Evolutionary conservation across 2,888 invertebrate genomes (phyloP).

Genomic region (Pecten maximus): DNA sequence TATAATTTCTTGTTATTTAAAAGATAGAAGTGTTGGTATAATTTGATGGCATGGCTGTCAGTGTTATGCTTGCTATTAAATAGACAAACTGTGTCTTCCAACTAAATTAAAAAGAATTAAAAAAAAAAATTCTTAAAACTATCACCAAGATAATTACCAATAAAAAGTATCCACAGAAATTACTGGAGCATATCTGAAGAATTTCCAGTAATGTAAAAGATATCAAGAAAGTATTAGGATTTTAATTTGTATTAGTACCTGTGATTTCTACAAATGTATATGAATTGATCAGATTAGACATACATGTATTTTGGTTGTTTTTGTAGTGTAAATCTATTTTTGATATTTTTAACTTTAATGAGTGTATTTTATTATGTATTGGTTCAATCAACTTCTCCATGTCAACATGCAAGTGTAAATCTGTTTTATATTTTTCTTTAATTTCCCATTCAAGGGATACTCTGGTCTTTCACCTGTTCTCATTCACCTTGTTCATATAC

Average conservation of each 20-base stretch:
- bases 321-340: not conserved
- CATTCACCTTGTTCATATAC: slow-evolving; percentile 8
- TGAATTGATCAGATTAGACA: not conserved
- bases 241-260: not conserved
- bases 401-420: slow-evolving; percentile 3
- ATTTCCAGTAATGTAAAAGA: too few species aligned
- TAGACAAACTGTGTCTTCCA: not conserved
- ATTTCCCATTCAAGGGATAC: not conserved
- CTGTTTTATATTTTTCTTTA: not conserved
- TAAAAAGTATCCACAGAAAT: too few species aligned
- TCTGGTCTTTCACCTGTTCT: slow-evolving; percentile 23
- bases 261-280: not conserved
- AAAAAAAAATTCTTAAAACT: not conserved
- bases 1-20: not conserved
- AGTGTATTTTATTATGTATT: not conserved
- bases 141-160: not conserved
- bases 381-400: slow-evolving; percentile 4
- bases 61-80: not conserved
- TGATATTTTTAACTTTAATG: not conserved
- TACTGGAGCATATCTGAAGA: too few species aligned
- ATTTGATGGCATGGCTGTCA: not conserved
- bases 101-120: not conserved
- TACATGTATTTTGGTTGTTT: too few species aligned
- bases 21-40: not conserved
- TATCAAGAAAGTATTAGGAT: not conserved